These are phyloP conservation scores for Poeciliopsis retropinna DNA, from an alignment of 2,113 vertebrate genomes.

Conservation along the genomic window DNA sequence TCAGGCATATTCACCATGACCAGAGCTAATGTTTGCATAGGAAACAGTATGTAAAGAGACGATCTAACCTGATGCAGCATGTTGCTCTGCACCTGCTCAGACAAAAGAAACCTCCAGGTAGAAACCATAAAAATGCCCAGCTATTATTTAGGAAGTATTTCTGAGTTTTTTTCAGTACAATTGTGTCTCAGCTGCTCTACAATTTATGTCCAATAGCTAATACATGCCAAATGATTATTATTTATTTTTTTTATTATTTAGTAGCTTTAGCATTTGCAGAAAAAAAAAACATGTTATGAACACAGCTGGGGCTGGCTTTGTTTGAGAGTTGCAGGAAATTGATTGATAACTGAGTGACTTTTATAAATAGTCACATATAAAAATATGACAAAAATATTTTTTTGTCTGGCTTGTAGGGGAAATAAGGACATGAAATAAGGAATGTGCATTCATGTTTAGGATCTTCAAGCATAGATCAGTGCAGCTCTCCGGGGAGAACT, in stretches of 20 bases:
- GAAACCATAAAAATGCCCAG: conserved; percentile 9
- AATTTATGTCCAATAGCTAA: background rate
- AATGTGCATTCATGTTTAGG: conserved; percentile 41
- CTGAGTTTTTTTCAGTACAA: background rate
- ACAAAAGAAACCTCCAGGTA: conserved; percentile 19
- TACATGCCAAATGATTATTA: background rate
- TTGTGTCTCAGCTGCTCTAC: background rate
- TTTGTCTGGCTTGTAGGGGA: background rate
- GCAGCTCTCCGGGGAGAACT: conserved; percentile 24
- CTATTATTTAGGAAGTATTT: background rate
- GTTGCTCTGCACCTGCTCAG: conserved; percentile 13
- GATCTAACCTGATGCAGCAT: background rate
- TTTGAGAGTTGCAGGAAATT: conserved; percentile 11
- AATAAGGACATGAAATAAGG: conserved; percentile 41
- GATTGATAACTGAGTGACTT: conserved; percentile 7
- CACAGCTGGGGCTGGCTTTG: conserved; percentile 17
- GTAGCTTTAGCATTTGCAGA: background rate
- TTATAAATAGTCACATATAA: background rate
- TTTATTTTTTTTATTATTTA: too few relatives aligned
- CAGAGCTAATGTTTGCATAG: conserved; percentile 42
- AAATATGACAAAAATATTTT: conserved; percentile 9
- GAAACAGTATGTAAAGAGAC: conserved; percentile 9
- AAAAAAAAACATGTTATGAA: conserved; percentile 23
- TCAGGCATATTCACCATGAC: conserved; percentile 37
- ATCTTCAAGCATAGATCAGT: conserved; percentile 40